Percentiles rank a stretch among this genome's conserved stretches.
Evolutionary conservation across 2,113 vertebrate genomes (phyloP).

Genomic region (Planiliza haematocheilus): DNA sequence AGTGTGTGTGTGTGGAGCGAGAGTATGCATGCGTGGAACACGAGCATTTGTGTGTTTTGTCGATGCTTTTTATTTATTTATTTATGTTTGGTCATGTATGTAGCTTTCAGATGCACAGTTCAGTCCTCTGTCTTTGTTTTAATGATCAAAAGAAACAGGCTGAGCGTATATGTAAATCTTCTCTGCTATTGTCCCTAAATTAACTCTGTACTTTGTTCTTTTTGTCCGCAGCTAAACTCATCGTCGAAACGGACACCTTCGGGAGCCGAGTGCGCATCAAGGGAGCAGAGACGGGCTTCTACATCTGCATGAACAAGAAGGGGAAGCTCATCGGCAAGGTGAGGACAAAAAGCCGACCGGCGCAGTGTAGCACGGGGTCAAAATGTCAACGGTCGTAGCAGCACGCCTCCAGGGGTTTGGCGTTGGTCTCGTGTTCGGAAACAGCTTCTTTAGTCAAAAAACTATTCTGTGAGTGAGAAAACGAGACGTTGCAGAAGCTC

Average conservation of each 20-base stretch:
- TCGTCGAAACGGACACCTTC: constrained; percentile 98
- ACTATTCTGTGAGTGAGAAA: no score
- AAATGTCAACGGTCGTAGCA: constrained; percentile 6
- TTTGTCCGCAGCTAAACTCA: constrained; percentile 90
- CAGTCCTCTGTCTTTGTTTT: background rate
- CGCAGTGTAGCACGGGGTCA: constrained; percentile 9
- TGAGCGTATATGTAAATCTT: background rate
- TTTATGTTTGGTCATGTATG: background rate
- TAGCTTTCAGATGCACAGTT: no score
- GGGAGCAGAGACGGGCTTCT: constrained; percentile 94
- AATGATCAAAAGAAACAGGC: background rate
- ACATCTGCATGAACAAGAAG: constrained; percentile 99
- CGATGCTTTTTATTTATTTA: background rate
- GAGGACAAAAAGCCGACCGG: constrained; percentile 42
- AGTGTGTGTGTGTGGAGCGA: constrained; percentile 20
- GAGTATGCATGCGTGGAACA: constrained; percentile 13
- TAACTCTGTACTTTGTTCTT: constrained; percentile 22
- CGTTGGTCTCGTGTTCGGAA: background rate
- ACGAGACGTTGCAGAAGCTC: no score
- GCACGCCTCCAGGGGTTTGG: background rate
- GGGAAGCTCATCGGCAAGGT: constrained; percentile 99
- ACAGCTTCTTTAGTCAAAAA: background rate
- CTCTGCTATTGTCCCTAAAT: constrained; percentile 3
- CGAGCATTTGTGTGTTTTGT: background rate
- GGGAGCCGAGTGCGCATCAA: constrained; percentile 97